Conservation (phyloP, 2,113 vertebrate genomes). For the Nestor notabilis region DNA sequence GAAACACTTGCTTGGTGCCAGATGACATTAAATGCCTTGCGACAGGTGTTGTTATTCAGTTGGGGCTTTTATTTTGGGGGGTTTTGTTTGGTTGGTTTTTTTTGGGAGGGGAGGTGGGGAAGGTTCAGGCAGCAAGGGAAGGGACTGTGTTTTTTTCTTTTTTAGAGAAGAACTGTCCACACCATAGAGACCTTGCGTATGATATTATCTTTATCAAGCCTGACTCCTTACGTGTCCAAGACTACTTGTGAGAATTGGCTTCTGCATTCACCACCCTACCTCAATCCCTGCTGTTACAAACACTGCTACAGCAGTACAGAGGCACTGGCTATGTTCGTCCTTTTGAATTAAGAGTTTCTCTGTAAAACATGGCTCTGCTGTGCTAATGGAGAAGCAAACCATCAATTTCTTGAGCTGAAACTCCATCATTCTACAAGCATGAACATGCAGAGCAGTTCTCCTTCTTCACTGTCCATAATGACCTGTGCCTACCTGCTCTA, state of each 20-base stretch:
- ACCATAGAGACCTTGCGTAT: fast-evolving
- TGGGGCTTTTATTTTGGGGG: not conserved
- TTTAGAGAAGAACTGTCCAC: not conserved
- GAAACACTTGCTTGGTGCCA: not conserved
- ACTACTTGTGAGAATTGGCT: not conserved
- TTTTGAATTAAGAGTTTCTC: not conserved
- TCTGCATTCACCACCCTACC: not conserved
- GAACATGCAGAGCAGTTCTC: fast-evolving
- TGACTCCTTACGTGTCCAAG: not conserved
- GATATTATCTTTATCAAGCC: not conserved
- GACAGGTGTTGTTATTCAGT: fast-evolving
- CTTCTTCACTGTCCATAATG: not conserved
- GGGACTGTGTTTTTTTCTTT: not conserved
- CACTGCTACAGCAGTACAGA: not conserved
- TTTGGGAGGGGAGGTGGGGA: not conserved
- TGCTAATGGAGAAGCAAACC: not conserved
- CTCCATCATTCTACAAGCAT: not conserved
- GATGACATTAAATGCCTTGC: not conserved
- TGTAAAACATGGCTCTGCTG: not conserved
- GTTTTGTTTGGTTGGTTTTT: not conserved
- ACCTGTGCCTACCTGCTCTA: not conserved
- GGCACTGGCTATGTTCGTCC: not conserved
- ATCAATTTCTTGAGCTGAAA: not conserved
- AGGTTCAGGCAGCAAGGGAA: too few species aligned
- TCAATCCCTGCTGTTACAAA: not conserved